Conservation (phyloP, 2,113 vertebrate species). For the Oxyruncus cristatus region DNA sequence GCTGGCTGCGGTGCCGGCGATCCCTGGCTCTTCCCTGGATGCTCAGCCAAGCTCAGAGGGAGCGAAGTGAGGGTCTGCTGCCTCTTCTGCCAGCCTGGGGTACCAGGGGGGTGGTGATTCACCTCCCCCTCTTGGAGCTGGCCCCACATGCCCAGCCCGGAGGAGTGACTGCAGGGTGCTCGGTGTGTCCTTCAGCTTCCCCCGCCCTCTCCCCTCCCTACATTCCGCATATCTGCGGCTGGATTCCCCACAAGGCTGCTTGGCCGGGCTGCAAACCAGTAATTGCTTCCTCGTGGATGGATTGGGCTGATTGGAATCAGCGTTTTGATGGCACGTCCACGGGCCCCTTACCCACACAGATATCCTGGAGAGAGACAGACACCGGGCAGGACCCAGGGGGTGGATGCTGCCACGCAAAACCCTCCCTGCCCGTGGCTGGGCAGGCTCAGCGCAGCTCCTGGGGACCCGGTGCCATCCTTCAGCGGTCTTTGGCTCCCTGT, state of each 20-base stretch:
- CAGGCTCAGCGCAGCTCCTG: background rate
- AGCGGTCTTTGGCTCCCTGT: background rate
- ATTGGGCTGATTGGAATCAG: background rate
- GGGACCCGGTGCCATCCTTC: background rate
- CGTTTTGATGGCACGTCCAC: background rate
- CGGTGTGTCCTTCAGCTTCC: slow-evolving; percentile 7
- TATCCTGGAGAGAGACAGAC: background rate
- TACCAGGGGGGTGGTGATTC: background rate
- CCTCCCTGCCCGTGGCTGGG: background rate
- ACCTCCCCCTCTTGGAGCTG: background rate
- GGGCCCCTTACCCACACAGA: background rate
- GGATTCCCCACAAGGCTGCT: background rate
- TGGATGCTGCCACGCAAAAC: background rate
- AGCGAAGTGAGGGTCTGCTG: background rate
- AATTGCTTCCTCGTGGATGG: background rate
- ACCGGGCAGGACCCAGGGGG: accelerated
- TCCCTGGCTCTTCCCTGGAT: background rate
- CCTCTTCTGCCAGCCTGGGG: background rate
- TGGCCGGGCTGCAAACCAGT: slow-evolving; percentile 21
- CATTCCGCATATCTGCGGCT: slow-evolving; percentile 22
- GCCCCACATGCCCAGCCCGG: background rate
- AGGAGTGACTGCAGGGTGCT: background rate
- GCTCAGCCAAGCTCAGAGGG: background rate
- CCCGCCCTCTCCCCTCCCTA: background rate
- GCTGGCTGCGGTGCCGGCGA: background rate